Evolutionary conservation across 2,113 vertebrate species (phyloP).

Genomic region (Thryonomys swinderianus): DNA sequence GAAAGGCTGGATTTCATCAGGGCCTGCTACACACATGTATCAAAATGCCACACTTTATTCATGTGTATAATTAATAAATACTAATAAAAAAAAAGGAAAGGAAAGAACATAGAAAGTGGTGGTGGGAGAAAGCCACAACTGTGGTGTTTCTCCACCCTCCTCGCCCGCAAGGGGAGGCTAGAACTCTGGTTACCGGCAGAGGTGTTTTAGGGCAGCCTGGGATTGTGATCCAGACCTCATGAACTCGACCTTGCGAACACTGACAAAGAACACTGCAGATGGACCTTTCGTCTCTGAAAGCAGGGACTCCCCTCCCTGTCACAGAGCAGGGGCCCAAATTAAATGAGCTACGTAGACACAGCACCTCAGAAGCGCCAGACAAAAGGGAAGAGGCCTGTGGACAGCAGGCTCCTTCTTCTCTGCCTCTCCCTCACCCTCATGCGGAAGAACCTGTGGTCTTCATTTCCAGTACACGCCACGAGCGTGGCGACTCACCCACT

Average conservation of each 20-base stretch:
- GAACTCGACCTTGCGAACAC: neutral
- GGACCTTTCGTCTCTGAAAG: neutral
- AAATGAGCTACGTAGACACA: neutral
- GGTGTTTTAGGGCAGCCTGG: neutral
- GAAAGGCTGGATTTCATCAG: neutral
- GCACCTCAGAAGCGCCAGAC: neutral
- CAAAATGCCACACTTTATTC: neutral
- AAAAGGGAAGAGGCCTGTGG: neutral
- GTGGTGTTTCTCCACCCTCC: no score
- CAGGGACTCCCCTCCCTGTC: neutral
- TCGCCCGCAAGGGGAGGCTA: no score
- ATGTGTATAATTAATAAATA: neutral
- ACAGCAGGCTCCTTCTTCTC: neutral
- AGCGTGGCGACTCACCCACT: neutral
- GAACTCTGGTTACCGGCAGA: no score
- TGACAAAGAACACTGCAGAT: neutral
- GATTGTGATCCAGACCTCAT: neutral
- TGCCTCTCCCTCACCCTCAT: neutral
- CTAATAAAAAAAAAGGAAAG: neutral
- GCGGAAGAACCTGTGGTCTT: neutral
- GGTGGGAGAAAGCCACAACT: no score
- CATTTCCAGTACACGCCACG: neutral
- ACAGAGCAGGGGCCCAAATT: neutral
- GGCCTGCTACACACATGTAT: no score
- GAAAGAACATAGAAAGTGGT: neutral